phyloP scores from a whole-genome alignment of 2,797 vertebrate species.

The Mus spretus region DNA sequence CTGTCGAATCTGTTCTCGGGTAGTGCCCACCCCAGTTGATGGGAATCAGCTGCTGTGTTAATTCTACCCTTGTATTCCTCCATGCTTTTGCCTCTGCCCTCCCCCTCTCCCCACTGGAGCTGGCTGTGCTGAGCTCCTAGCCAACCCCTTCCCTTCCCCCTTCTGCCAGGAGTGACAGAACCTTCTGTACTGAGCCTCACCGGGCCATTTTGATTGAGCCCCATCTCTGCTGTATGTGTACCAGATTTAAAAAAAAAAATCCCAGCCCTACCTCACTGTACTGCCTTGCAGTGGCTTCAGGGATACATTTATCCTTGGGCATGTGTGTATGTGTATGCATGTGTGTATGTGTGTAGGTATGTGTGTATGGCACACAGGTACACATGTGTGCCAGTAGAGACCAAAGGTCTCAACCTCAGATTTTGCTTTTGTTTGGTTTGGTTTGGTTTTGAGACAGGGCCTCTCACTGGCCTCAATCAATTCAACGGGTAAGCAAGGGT shows the following conservation, averaged over 20 bases:
- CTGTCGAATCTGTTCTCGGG: background rate
- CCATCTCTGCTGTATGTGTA: background rate
- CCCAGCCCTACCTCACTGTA: background rate
- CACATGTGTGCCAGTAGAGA: background rate
- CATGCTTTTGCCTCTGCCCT: background rate
- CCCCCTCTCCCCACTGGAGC: too few species aligned
- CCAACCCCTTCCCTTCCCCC: background rate
- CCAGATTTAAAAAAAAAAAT: background rate
- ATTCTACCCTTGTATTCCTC: background rate
- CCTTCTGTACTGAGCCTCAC: background rate
- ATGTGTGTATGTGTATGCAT: background rate
- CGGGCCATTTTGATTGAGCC: background rate
- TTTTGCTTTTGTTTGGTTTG: background rate
- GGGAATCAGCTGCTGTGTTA: background rate
- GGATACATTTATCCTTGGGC: background rate
- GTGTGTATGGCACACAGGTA: background rate
- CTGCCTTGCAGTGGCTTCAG: background rate
- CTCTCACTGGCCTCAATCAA: background rate
- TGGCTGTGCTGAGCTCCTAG: too few species aligned
- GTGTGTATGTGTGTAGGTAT: background rate
- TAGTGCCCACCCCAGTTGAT: background rate
- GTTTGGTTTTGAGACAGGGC: background rate
- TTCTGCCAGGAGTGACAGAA: background rate
- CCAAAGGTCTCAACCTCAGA: background rate
- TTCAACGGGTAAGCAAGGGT: background rate